These are phyloP conservation scores for Promerops cafer DNA, from an alignment of 2,113 vertebrate genomes.

Conservation along the genomic window DNA sequence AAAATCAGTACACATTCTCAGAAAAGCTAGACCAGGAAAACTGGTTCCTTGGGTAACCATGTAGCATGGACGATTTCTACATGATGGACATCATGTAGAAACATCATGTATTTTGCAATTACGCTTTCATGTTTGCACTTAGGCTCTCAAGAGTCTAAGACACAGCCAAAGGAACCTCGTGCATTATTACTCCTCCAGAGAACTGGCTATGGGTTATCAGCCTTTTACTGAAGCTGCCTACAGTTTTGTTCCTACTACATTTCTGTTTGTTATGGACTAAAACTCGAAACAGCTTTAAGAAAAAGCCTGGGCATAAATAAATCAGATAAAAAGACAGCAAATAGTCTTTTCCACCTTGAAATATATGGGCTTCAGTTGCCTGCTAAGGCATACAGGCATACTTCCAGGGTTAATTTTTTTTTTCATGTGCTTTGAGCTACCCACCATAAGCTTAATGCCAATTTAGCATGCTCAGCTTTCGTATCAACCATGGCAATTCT, in stretches of 20 bases:
- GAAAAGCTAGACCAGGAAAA: background rate
- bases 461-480: conserved; percentile 5
- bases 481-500: background rate
- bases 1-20: background rate
- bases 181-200: background rate
- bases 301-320: background rate
- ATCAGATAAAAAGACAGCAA: background rate
- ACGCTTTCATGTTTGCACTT: fast-evolving
- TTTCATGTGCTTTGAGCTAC: background rate
- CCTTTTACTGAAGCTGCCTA: background rate
- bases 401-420: background rate
- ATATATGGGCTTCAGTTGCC: background rate
- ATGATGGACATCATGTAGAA: fast-evolving
- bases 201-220: background rate
- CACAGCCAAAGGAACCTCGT: background rate
- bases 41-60: background rate
- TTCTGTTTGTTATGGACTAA: background rate
- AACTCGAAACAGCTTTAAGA: background rate
- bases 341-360: background rate
- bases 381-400: background rate
- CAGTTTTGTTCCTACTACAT: background rate
- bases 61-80: background rate
- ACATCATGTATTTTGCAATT: background rate
- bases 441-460: background rate
- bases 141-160: background rate